A percentile compares a stretch with the other conserved stretches of the same genome.
These are phyloP conservation scores for Pardalotus punctatus DNA, from an alignment of 2,113 vertebrate genomes.

Conservation along the genomic window DNA sequence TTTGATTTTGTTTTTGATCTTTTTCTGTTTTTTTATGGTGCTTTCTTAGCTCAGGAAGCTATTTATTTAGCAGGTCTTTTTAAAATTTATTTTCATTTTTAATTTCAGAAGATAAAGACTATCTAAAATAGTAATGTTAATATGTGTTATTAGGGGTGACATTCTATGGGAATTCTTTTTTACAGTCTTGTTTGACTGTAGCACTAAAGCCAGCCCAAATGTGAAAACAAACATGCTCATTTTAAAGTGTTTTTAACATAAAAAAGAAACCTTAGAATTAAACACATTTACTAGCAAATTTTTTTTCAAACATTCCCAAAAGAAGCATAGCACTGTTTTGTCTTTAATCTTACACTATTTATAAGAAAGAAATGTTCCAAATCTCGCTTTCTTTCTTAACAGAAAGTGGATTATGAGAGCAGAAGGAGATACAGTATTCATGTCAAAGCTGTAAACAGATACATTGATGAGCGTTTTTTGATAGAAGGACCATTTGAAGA, in stretches of 20 bases:
- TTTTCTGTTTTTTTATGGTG: not conserved
- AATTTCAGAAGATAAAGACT: not conserved
- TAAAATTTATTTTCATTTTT: not conserved
- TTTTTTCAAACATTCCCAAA: not conserved
- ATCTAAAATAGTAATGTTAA: not conserved
- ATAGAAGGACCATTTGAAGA: constrained; percentile 74
- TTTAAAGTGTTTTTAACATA: not conserved
- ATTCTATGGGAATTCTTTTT: not conserved
- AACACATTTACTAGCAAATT: no score
- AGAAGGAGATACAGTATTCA: constrained; percentile 77
- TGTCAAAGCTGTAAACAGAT: constrained; percentile 80
- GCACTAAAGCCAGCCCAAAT: not conserved
- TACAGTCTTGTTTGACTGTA: not conserved
- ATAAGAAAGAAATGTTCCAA: not conserved
- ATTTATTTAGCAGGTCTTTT: not conserved
- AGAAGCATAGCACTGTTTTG: not conserved
- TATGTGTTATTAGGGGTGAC: not conserved
- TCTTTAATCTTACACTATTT: not conserved
- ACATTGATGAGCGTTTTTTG: constrained; percentile 75
- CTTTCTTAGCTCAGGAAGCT: not conserved
- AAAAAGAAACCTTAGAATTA: not conserved
- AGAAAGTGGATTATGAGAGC: constrained; percentile 89
- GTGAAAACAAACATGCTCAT: not conserved
- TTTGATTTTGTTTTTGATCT: not conserved
- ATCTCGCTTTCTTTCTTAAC: not conserved